These are phyloP conservation scores for Digitonthophagus gazella DNA, from an alignment of 2,888 invertebrate genomes.

Conservation along the genomic window DNA sequence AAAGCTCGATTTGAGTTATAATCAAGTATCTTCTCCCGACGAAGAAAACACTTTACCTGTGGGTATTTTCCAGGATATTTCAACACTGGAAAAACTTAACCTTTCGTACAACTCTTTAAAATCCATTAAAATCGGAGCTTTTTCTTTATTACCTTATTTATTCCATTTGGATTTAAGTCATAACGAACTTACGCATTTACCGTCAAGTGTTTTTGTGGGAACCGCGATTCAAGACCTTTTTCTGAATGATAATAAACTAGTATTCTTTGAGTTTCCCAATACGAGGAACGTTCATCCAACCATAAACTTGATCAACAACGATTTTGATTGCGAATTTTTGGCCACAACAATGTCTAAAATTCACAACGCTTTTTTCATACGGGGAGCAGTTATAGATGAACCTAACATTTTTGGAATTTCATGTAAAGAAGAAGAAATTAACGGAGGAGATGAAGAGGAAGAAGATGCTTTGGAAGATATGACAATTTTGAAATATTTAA, in stretches of 20 bases:
- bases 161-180: slow-evolving; percentile 8
- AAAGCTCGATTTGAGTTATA: slow-evolving; percentile 3
- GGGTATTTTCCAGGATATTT: background rate
- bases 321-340: slow-evolving; percentile 6
- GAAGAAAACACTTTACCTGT: slow-evolving; percentile 3
- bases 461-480: background rate
- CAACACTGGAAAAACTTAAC: slow-evolving; percentile 6
- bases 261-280: slow-evolving; percentile 15
- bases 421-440: background rate
- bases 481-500: background rate
- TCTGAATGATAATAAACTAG: slow-evolving; percentile 17
- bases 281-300: background rate
- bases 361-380: background rate
- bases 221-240: background rate
- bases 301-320: slow-evolving; percentile 10
- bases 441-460: background rate
- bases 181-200: slow-evolving; percentile 1
- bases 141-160: slow-evolving; percentile 5
- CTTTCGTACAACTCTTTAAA: slow-evolving; percentile 3
- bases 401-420: background rate
- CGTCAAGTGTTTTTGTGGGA: slow-evolving; percentile 15
- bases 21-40: background rate
- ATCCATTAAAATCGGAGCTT: slow-evolving; percentile 12
- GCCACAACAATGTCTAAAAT: background rate
- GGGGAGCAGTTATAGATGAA: background rate